Conservation (phyloP, 1,140 invertebrate species). For the Physella acuta region DNA sequence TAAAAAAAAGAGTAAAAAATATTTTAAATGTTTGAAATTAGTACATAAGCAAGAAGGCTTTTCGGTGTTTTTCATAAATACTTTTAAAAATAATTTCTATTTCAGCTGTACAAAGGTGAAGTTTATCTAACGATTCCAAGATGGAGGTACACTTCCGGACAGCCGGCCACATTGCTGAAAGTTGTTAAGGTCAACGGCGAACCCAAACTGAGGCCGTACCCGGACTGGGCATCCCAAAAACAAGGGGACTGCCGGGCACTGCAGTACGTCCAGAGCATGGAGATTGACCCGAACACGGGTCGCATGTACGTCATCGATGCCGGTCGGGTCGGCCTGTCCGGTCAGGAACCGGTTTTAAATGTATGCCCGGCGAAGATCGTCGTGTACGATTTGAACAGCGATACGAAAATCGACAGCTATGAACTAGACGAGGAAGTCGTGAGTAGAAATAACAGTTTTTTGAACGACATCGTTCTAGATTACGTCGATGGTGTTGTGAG, state of each 20-base stretch:
- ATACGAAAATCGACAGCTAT: constrained; percentile 20
- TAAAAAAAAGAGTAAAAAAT: no score
- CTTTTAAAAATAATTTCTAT: neutral
- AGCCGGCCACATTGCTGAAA: constrained; percentile 33
- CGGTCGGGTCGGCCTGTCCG: constrained; percentile 27
- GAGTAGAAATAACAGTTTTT: constrained; percentile 27
- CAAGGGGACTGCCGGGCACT: constrained; percentile 37
- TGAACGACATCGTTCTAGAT: constrained; percentile 45
- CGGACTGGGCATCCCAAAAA: constrained; percentile 35
- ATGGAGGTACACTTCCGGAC: constrained; percentile 37
- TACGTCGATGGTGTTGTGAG: constrained; percentile 31
- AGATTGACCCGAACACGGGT: constrained; percentile 42
- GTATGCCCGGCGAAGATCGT: constrained; percentile 39
- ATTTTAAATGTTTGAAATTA: no score
- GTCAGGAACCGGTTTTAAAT: neutral
- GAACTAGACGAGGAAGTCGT: constrained; percentile 33
- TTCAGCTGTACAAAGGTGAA: constrained; percentile 29
- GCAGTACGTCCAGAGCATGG: constrained; percentile 45
- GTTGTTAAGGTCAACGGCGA: constrained; percentile 19
- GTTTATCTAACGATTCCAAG: constrained; percentile 41
- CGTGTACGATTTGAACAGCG: constrained; percentile 31
- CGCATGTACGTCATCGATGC: constrained; percentile 43
- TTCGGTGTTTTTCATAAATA: no score
- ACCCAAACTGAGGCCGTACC: constrained; percentile 32
- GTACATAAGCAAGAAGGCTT: no score